phyloP scores from a whole-genome alignment of 2,797 vertebrate genomes.

The Lates japonicus region DNA sequence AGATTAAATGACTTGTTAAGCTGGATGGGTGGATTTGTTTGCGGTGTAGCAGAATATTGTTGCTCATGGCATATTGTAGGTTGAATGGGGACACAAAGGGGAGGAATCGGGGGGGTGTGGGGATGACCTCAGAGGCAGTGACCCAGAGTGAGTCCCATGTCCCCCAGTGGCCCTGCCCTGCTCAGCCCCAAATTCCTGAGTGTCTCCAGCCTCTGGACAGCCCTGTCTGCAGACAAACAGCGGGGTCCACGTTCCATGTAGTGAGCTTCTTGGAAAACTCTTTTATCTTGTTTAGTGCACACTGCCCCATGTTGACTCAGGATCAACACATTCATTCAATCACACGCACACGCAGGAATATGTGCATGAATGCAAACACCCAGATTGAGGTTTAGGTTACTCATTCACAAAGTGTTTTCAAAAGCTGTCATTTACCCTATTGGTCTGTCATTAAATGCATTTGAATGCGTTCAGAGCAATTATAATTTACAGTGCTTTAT shows the following conservation, averaged over 20 bases:
- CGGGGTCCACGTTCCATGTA: slow-evolving; percentile 63
- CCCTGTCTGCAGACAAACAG: slow-evolving; percentile 69
- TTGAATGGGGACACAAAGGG: slow-evolving; percentile 72
- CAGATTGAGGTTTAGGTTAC: slow-evolving; percentile 52
- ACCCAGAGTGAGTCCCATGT: slow-evolving; percentile 80
- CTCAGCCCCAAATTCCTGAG: slow-evolving; percentile 79
- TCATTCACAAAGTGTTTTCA: slow-evolving; percentile 72
- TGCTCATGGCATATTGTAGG: slow-evolving; percentile 71
- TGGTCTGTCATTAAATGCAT: slow-evolving; percentile 75
- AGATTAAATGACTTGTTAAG: slow-evolving; percentile 48
- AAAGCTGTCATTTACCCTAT: slow-evolving; percentile 61
- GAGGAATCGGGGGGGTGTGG: slow-evolving; percentile 1
- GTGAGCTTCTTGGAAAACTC: slow-evolving; percentile 47
- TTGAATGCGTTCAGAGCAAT: slow-evolving; percentile 72
- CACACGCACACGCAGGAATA: slow-evolving; percentile 10
- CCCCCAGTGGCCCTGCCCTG: slow-evolving; percentile 66
- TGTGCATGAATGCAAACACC: slow-evolving; percentile 28
- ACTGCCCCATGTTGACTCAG: slow-evolving; percentile 51
- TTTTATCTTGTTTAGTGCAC: slow-evolving; percentile 55
- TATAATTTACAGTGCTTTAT: slow-evolving; percentile 66
- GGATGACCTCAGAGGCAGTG: slow-evolving; percentile 81
- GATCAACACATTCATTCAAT: slow-evolving; percentile 53
- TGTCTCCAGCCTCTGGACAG: slow-evolving; percentile 66
- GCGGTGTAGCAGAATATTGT: slow-evolving; percentile 55
- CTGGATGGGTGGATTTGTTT: slow-evolving; percentile 20